phyloP scores from a whole-genome alignment of 2,888 invertebrate species.

The Loripinus fragilis region DNA sequence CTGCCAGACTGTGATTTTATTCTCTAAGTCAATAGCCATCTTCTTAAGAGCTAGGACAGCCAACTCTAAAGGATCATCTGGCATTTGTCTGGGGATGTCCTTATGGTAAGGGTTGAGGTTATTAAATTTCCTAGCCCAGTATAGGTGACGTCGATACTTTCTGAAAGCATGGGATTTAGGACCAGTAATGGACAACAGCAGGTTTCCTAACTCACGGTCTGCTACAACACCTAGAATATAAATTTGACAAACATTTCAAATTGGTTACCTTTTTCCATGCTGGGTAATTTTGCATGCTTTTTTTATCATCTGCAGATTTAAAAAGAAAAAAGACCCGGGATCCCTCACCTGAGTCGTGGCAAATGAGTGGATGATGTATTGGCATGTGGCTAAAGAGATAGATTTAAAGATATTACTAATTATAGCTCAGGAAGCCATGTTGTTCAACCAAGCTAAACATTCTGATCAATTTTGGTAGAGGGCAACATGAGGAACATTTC shows the following conservation, averaged over 20 bases:
- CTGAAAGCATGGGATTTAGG: slow-evolving; percentile 86
- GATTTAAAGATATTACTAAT: too few relatives aligned
- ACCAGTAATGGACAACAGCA: slow-evolving; percentile 94
- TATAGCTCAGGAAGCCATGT: too few relatives aligned
- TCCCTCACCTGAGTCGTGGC: too few relatives aligned
- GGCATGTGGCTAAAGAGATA: too few relatives aligned
- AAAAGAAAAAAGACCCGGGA: too few relatives aligned
- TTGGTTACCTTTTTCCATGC: too few relatives aligned
- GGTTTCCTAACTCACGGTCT: slow-evolving; percentile 93
- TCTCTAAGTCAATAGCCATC: slow-evolving; percentile 92
- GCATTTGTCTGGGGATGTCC: slow-evolving; percentile 86
- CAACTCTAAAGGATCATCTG: slow-evolving; percentile 90
- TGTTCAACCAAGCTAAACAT: too few relatives aligned
- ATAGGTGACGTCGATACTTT: slow-evolving; percentile 86
- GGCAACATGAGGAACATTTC: too few relatives aligned
- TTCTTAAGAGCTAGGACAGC: slow-evolving; percentile 92
- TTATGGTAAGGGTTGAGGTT: slow-evolving; percentile 83
- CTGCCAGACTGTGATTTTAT: slow-evolving; percentile 85
- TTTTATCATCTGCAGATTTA: too few relatives aligned
- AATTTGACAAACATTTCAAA: background rate
- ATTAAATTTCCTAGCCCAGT: slow-evolving; percentile 94
- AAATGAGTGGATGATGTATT: too few relatives aligned
- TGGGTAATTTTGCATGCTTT: too few relatives aligned
- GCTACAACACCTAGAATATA: slow-evolving; percentile 91
- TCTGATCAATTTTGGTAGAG: too few relatives aligned